Conservation (phyloP, 2,113 vertebrate species). For the Elachura formosa region DNA sequence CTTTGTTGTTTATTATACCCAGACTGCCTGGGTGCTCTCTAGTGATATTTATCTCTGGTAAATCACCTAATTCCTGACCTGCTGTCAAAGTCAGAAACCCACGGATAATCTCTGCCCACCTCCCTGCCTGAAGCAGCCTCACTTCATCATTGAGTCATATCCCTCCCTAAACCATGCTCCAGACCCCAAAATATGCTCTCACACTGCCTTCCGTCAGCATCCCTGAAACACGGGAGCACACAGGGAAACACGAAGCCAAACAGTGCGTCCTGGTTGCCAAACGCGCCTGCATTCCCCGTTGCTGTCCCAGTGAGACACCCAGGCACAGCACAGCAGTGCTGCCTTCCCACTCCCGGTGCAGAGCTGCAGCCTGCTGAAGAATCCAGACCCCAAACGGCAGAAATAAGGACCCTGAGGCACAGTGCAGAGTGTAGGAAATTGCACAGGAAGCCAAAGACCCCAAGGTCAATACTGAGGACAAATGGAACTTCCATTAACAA, state of each 20-base stretch:
- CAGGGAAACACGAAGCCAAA: fast-evolving
- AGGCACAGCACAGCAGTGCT: not conserved
- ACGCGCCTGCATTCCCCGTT: fast-evolving
- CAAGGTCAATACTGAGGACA: not conserved
- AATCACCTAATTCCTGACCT: slow-evolving; percentile 43
- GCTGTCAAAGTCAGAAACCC: not conserved
- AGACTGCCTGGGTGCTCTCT: slow-evolving; percentile 25
- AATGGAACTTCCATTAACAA: not conserved
- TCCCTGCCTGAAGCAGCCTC: not conserved
- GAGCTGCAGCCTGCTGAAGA: not conserved
- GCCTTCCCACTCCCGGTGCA: fast-evolving
- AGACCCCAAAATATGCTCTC: fast-evolving
- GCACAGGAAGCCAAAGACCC: not conserved
- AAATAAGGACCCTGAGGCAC: not conserved
- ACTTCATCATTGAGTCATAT: not conserved
- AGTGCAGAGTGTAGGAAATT: fast-evolving
- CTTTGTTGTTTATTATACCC: slow-evolving; percentile 41
- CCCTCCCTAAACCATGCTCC: not conserved
- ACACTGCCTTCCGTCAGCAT: fast-evolving
- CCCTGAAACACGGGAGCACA: fast-evolving
- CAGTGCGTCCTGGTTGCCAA: fast-evolving
- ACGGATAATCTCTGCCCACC: not conserved
- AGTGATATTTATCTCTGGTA: slow-evolving; percentile 9
- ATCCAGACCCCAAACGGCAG: fast-evolving
- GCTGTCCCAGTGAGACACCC: fast-evolving